Evolutionary conservation across 2,888 invertebrate species (phyloP).

Genomic region (Salpingus planirostris): DNA sequence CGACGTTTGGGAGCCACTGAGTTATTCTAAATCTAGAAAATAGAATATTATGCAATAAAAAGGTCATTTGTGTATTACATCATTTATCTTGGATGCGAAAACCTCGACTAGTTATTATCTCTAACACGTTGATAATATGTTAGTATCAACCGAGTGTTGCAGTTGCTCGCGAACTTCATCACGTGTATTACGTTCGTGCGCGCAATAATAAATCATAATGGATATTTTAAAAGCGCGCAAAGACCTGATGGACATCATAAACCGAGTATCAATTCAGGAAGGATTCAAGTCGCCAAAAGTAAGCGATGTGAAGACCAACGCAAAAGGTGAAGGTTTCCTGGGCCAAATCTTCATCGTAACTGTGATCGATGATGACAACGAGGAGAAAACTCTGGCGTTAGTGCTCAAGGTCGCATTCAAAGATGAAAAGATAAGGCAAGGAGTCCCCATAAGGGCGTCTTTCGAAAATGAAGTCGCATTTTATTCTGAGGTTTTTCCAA

Average conservation of each 20-base stretch:
- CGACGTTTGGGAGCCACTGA: no score
- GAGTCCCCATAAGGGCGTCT: conserved; percentile 2
- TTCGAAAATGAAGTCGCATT: conserved; percentile 1
- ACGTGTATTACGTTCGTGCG: no score
- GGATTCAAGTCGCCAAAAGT: conserved; percentile 2
- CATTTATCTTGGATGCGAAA: no score
- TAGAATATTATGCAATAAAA: no score
- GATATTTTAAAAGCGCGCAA: conserved; percentile 6
- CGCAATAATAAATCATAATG: no score
- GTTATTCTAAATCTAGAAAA: no score
- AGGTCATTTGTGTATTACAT: no score
- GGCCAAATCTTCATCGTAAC: conserved; percentile 10
- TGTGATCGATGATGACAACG: conserved; percentile 2
- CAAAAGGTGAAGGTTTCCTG: conserved; percentile 11
- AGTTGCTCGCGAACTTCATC: no score
- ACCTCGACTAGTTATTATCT: no score
- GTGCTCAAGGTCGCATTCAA: conserved; percentile 6
- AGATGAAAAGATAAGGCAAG: conserved; percentile 5
- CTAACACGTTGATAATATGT: no score
- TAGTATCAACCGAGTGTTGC: no score
- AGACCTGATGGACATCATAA: not conserved
- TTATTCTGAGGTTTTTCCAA: not conserved
- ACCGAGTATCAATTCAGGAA: conserved; percentile 1
- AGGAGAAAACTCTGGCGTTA: conserved; percentile 1
- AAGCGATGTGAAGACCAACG: conserved; percentile 6